Percentiles rank a stretch among this genome's conserved stretches.
phyloP scores from a whole-genome alignment of 64 coral and sea anemone genomes.

The Montipora capricornis region DNA sequence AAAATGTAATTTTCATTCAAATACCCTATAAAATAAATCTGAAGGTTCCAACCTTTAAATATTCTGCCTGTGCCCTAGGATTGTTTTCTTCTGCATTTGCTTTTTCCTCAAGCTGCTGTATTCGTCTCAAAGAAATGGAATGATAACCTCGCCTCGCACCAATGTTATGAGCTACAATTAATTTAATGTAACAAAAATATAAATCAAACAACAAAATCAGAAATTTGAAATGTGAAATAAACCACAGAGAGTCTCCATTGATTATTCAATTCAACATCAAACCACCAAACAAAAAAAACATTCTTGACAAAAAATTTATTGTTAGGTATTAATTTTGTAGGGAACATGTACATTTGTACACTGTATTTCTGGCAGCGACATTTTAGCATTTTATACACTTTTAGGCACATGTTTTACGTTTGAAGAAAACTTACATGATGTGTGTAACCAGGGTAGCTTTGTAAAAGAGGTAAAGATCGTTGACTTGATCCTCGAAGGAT shows the following conservation, averaged over 20 bases:
- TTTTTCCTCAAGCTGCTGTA: conserved; percentile 89
- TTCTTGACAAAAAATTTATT: too few relatives aligned
- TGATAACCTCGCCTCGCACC: conserved; percentile 68
- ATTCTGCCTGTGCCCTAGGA: conserved; percentile 88
- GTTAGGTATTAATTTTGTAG: too few relatives aligned
- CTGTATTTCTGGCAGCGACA: too few relatives aligned
- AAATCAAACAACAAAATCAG: background rate
- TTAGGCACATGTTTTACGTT: too few relatives aligned
- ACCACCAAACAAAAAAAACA: too few relatives aligned
- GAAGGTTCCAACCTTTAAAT: conserved; percentile 72
- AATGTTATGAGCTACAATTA: conserved; percentile 17
- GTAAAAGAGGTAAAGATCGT: conserved; percentile 42
- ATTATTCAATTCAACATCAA: too few relatives aligned
- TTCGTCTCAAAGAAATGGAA: conserved; percentile 57
- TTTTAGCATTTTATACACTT: too few relatives aligned
- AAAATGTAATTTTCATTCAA: too few relatives aligned
- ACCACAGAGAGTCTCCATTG: too few relatives aligned
- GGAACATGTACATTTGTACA: too few relatives aligned
- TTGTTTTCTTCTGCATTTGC: conserved; percentile 89
- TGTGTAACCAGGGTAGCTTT: conserved; percentile 71
- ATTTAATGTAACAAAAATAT: background rate
- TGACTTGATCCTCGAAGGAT: conserved; percentile 39
- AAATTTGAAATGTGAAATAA: too few relatives aligned
- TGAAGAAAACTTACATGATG: conserved; percentile 58
- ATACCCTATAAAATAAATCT: background rate